A percentile compares a stretch with the other conserved stretches of the same genome.
Conservation (phyloP, 2,888 invertebrate genomes). For the Girardia tigrina region DNA sequence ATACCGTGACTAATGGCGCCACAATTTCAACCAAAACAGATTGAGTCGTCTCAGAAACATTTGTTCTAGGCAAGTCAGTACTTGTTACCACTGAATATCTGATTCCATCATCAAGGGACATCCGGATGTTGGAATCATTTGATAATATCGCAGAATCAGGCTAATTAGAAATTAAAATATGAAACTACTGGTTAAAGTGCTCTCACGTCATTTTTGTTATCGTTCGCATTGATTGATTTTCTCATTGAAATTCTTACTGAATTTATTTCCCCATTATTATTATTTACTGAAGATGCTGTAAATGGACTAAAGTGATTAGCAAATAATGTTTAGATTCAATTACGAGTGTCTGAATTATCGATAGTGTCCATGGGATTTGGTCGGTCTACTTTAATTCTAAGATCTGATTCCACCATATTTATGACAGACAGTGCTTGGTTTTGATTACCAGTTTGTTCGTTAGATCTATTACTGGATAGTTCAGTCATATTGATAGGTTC, state of each 20-base stretch:
- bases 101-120: background rate
- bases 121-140: background rate
- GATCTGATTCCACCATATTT: background rate
- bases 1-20: background rate
- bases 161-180: background rate
- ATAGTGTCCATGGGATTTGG: background rate
- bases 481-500: conserved; percentile 21
- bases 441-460: conserved; percentile 7
- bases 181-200: background rate
- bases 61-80: background rate
- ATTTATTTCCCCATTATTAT: background rate
- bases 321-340: background rate
- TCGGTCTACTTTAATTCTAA: background rate
- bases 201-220: background rate
- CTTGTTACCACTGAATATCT: conserved; percentile 1
- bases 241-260: background rate
- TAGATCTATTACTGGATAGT: background rate
- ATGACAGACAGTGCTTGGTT: background rate
- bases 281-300: background rate
- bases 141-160: background rate
- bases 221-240: background rate
- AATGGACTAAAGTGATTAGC: background rate
- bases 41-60: background rate
- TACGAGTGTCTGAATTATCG: conserved; percentile 14
- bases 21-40: background rate